These are phyloP conservation scores for Andrena bucephala DNA, from an alignment of 2,888 invertebrate species.

Conservation along the genomic window DNA sequence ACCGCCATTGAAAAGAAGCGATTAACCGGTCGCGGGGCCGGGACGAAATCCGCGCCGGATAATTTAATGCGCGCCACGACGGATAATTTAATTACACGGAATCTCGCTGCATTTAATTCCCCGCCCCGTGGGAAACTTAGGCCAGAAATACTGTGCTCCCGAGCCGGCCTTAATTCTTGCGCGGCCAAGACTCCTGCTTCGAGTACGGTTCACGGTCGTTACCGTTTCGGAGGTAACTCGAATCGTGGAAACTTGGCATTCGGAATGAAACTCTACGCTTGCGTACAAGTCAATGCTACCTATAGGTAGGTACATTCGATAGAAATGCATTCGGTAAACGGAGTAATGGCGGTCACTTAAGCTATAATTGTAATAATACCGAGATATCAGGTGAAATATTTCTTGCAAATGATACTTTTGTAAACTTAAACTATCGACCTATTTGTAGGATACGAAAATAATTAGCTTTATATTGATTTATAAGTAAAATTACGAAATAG, in stretches of 20 bases:
- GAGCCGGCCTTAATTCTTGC: conserved; percentile 33
- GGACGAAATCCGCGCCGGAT: conserved; percentile 35
- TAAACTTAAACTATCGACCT: too few relatives aligned
- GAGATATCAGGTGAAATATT: too few relatives aligned
- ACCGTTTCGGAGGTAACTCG: neutral
- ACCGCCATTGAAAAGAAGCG: conserved; percentile 5
- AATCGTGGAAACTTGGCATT: conserved; percentile 6
- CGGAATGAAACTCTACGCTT: neutral
- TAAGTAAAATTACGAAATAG: too few relatives aligned
- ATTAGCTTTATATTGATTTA: too few relatives aligned
- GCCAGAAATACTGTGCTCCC: conserved; percentile 13
- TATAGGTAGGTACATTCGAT: neutral
- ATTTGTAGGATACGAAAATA: too few relatives aligned
- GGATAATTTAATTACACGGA: conserved; percentile 58
- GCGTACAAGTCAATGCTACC: too few relatives aligned
- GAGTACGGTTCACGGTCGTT: conserved; percentile 23
- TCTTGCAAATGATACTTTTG: too few relatives aligned
- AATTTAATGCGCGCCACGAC: conserved; percentile 36
- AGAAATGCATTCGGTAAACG: too few relatives aligned
- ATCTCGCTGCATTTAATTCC: conserved; percentile 36
- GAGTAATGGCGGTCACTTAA: too few relatives aligned
- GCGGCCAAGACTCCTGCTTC: conserved; percentile 15
- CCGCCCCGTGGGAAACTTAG: conserved; percentile 11
- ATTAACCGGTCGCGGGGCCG: conserved; percentile 8
- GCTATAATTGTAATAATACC: too few relatives aligned